A percentile compares a stretch with the other conserved stretches of the same genome.
phyloP scores from a whole-genome alignment of 2,113 vertebrate species.

The Poeciliopsis prolifica region DNA sequence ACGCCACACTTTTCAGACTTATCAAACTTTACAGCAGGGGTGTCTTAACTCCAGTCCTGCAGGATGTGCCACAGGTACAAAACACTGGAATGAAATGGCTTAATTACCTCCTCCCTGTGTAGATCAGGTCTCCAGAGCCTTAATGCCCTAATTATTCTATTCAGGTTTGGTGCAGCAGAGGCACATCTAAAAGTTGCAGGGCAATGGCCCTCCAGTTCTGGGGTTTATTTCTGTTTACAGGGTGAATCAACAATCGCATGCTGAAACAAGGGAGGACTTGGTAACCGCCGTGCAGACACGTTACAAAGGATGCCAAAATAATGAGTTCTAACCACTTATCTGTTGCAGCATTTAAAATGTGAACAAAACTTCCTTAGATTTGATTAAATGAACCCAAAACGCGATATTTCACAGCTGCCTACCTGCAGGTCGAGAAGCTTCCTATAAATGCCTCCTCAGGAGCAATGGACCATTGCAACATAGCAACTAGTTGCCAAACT shows the following conservation, averaged over 20 bases:
- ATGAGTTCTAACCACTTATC: not conserved
- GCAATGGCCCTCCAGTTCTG: too few relatives aligned
- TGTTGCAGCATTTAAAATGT: not conserved
- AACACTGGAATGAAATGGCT: too few relatives aligned
- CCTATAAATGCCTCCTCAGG: not conserved
- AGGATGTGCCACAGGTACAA: too few relatives aligned
- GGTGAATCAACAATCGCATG: not conserved
- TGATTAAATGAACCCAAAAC: not conserved
- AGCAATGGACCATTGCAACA: not conserved
- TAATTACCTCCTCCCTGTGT: too few relatives aligned
- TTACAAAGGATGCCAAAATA: not conserved
- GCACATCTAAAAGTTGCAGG: too few relatives aligned
- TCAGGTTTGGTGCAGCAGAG: too few relatives aligned
- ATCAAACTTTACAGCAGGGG: too few relatives aligned
- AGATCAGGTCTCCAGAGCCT: too few relatives aligned
- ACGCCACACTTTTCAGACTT: not conserved
- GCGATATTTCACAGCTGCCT: not conserved
- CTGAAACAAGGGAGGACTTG: not conserved
- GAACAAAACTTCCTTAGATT: not conserved
- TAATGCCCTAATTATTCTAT: too few relatives aligned
- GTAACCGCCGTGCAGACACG: not conserved
- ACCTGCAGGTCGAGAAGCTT: conserved; percentile 38
- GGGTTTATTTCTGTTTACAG: too few relatives aligned
- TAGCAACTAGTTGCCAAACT: not conserved
- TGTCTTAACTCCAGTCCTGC: too few relatives aligned